These are phyloP conservation scores for Thera obeliscata DNA, from an alignment of 2,888 invertebrate genomes.

Conservation along the genomic window DNA sequence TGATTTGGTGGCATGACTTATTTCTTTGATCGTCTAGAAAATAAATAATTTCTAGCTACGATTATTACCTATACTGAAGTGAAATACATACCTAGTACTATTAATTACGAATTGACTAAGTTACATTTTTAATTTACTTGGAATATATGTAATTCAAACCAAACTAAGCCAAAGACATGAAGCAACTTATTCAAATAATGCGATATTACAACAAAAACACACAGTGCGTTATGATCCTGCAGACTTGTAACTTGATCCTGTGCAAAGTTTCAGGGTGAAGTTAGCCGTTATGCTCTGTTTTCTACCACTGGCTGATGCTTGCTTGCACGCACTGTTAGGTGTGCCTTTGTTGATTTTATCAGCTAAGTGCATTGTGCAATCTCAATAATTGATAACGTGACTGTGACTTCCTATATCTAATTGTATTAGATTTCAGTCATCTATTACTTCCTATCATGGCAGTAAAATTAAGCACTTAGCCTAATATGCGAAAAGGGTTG, in stretches of 20 bases:
- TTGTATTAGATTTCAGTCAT: slow-evolving; percentile 64
- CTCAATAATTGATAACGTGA: slow-evolving; percentile 61
- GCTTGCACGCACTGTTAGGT: not conserved
- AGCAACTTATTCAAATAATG: not conserved
- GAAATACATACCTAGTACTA: slow-evolving; percentile 3
- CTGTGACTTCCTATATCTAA: slow-evolving; percentile 57
- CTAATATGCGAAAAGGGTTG: slow-evolving; percentile 80
- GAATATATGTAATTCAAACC: not conserved
- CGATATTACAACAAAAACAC: not conserved
- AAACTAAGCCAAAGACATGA: slow-evolving; percentile 10
- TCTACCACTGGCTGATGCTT: not conserved
- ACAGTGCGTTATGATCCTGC: not conserved
- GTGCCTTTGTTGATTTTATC: slow-evolving; percentile 36
- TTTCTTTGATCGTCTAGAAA: slow-evolving; percentile 7
- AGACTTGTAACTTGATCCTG: not conserved
- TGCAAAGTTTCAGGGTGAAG: too few species aligned
- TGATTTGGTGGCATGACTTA: slow-evolving; percentile 2
- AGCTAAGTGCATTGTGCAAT: slow-evolving; percentile 77
- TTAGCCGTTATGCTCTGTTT: not conserved
- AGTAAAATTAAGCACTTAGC: slow-evolving; percentile 63
- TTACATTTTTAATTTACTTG: slow-evolving; percentile 26
- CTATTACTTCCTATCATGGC: slow-evolving; percentile 54
- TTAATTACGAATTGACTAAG: slow-evolving; percentile 60
- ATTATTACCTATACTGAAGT: not conserved
- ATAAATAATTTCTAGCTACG: not conserved